Conservation (phyloP, 53 echinoderm and acorn worm genomes). For the Patiria pectinifera region DNA sequence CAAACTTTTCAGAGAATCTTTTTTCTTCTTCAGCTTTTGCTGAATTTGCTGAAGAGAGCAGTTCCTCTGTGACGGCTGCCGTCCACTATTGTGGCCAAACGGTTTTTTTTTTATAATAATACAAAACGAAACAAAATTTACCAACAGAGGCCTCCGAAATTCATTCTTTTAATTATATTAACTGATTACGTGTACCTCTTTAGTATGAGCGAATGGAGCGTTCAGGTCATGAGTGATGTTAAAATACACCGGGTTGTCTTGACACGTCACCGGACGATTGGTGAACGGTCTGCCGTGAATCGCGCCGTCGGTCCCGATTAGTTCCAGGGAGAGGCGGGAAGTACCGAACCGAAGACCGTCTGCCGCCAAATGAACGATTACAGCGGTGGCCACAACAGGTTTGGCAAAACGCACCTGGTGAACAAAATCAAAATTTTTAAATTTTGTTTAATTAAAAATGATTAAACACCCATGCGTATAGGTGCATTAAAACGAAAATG, state of each 20-base stretch:
- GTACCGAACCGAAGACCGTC: conserved; percentile 56
- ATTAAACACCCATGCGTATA: too few species aligned
- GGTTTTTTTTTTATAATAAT: too few species aligned
- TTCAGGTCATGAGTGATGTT: conserved; percentile 84
- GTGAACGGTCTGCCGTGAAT: conserved; percentile 56
- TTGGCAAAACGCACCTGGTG: conserved; percentile 76
- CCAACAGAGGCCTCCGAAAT: too few species aligned
- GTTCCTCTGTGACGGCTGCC: too few species aligned
- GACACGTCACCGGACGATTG: conserved; percentile 65
- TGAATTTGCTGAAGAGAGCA: too few species aligned
- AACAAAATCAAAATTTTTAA: background rate
- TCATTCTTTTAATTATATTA: background rate
- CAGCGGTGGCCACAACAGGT: conserved; percentile 83
- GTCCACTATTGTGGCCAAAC: too few species aligned
- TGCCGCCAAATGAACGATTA: conserved; percentile 80
- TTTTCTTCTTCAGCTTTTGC: too few species aligned
- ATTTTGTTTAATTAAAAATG: background rate
- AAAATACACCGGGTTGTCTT: conserved; percentile 76
- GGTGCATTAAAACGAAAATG: too few species aligned
- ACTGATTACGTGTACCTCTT: conserved; percentile 50
- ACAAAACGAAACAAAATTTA: too few species aligned
- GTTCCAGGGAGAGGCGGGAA: conserved; percentile 62
- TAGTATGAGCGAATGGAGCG: conserved; percentile 79
- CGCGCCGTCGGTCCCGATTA: conserved; percentile 70
- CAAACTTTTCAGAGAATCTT: too few species aligned